Evolutionary conservation across 2,113 vertebrate species (phyloP), one percentile per base, ranked within the genome.

Genomic region (Martes martes): DNA sequence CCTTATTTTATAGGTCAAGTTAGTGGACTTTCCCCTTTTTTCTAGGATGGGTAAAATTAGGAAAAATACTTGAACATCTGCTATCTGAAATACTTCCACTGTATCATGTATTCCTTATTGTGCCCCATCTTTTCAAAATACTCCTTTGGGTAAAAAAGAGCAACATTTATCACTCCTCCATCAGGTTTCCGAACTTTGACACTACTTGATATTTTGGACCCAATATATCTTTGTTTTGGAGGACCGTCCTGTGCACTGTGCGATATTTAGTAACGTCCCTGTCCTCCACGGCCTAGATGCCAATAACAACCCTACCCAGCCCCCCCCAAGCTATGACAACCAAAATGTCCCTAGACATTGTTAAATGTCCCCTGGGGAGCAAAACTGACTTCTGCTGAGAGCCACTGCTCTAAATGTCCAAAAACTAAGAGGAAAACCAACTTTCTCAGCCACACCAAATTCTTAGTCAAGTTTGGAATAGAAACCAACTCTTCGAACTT

Each of bases 61-160:
- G 97, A 97, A 98, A 98, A 97, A 97, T 89, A 95, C 55, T 89
- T 84, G 76, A 98, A 89, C 94, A 95, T 92, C 98, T 85, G 19
- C 73, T 95, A 33, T 52, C 36, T 95, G 73, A 93, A 94, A 91
- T 47, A 86, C 45, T 83, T 80, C 36, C 63, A 82, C 33, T 95
- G 28, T 83, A 31, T 55, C 69, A 87, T 76, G 26, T 69, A 86
- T 76, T 63, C 45, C 39, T 91, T 84, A 26, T 50, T 33, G 90
- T 19, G 6, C 31, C 5, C 16, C 55, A 79, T 18, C n/a, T n/a
- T 36, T 80, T 61, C 5, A 31, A 86, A 89, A 67, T 80, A 84
- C 67, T 59, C 80, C 74, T 91, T 33, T 94, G 42, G 45, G 47
- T 89, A 57, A 82, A 91, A 94, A 91, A 87, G 83, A 91, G n/a